These are phyloP conservation scores for Drosophila bifasciata DNA, from an alignment of 1,140 invertebrate species.

Conservation along the genomic window DNA sequence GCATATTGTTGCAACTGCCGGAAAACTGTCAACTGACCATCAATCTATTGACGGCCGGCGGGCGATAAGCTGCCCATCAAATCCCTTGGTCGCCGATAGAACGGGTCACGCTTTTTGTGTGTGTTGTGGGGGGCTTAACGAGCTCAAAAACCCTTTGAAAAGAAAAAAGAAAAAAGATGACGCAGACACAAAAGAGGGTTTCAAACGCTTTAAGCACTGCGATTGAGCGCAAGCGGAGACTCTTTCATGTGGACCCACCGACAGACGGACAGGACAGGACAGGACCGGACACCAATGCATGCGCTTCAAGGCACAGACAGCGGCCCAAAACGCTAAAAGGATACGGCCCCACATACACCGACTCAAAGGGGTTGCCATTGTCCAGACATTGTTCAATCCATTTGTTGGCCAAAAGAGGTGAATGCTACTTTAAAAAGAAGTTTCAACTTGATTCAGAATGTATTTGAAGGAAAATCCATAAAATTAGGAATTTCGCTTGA, in stretches of 20 bases:
- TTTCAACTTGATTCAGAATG: slow-evolving; percentile 32
- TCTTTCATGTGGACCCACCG: slow-evolving; percentile 64
- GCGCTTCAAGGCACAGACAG: slow-evolving; percentile 67
- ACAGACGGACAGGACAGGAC: slow-evolving; percentile 17
- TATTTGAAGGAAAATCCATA: too few relatives aligned
- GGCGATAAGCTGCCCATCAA: slow-evolving; percentile 68
- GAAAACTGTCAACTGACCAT: slow-evolving; percentile 74
- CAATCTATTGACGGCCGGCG: slow-evolving; percentile 68
- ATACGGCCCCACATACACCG: slow-evolving; percentile 9
- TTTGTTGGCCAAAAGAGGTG: slow-evolving; percentile 29
- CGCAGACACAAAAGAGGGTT: slow-evolving; percentile 71
- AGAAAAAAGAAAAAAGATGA: slow-evolving; percentile 57
- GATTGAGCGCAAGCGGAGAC: slow-evolving; percentile 36
- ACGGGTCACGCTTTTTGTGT: slow-evolving; percentile 65
- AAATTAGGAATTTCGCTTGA: too few relatives aligned
- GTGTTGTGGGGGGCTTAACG: slow-evolving; percentile 65
- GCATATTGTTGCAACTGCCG: slow-evolving; percentile 65
- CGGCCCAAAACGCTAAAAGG: slow-evolving; percentile 47
- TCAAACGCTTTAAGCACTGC: slow-evolving; percentile 65
- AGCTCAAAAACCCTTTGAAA: slow-evolving; percentile 56
- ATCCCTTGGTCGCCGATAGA: slow-evolving; percentile 60
- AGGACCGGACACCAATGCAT: slow-evolving; percentile 21
- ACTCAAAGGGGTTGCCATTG: slow-evolving; percentile 10
- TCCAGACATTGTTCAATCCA: slow-evolving; percentile 25
- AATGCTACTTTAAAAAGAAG: slow-evolving; percentile 39